Evolutionary conservation across 2,797 vertebrate genomes (phyloP).

Genomic region (Syncerus caffer): DNA sequence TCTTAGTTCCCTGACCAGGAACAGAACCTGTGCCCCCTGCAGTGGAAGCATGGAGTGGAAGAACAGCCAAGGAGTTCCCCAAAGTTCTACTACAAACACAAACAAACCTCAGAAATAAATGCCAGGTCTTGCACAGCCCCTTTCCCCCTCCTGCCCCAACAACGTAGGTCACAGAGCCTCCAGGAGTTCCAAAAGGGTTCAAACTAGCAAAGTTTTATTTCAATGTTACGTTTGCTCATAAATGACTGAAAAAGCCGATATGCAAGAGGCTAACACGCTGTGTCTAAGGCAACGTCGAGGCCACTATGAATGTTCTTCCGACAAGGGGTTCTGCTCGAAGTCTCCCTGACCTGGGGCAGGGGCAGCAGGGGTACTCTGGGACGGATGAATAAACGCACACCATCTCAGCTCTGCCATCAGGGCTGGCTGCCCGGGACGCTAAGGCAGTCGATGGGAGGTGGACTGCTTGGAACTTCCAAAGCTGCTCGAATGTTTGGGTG

Average conservation of each 20-base stretch:
- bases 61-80: neutral
- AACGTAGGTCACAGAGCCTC: neutral
- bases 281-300: neutral
- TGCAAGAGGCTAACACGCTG: neutral
- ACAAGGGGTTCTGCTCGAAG: neutral
- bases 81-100: neutral
- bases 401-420: neutral
- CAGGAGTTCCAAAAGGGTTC: neutral
- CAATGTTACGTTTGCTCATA: slow-evolving; percentile 40
- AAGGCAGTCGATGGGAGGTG: accelerated
- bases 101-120: too few species aligned
- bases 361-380: neutral
- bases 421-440: neutral
- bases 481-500: neutral
- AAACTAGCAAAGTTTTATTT: slow-evolving; percentile 61
- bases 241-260: slow-evolving; percentile 54
- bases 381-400: neutral
- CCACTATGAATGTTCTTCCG: neutral
- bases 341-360: neutral
- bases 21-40: neutral
- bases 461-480: neutral
- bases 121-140: neutral
- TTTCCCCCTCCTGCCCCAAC: accelerated
- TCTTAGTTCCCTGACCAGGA: neutral
- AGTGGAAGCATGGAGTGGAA: neutral